A percentile compares a stretch with the other conserved stretches of the same genome.
Evolutionary conservation across 2,113 vertebrate genomes (phyloP).

Genomic region (Ariopsis seemanni): DNA sequence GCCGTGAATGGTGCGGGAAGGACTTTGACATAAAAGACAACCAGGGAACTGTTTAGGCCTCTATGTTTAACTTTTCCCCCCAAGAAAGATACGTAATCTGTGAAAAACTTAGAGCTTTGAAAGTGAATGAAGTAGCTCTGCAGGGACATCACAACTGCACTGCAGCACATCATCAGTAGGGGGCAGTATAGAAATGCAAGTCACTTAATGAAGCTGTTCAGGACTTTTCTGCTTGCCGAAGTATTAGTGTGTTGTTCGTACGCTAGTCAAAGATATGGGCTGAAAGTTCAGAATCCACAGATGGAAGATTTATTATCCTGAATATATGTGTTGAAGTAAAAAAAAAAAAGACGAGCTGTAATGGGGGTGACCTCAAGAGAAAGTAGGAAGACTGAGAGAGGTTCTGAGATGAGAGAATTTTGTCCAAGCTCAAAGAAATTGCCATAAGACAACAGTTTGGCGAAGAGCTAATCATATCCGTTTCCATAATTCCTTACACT

Average conservation of each 20-base stretch:
- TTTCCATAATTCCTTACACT: background rate
- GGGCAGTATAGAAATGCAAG: conserved; percentile 48
- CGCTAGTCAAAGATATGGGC: background rate
- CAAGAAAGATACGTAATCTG: background rate
- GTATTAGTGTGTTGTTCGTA: background rate
- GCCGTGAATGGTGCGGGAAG: no score
- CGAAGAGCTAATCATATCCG: background rate
- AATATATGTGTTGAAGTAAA: background rate
- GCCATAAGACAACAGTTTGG: background rate
- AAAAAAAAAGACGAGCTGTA: background rate
- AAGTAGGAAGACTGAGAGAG: background rate
- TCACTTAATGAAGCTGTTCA: background rate
- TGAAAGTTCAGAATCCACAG: background rate
- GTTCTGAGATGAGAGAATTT: background rate
- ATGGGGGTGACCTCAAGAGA: background rate
- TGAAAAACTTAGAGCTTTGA: background rate
- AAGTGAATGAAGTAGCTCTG: background rate
- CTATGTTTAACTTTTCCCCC: background rate
- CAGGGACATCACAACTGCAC: background rate
- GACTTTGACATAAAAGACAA: background rate
- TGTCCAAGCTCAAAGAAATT: background rate
- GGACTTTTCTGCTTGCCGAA: background rate
- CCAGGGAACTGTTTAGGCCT: background rate
- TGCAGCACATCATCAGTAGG: conserved; percentile 52
- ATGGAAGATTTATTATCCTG: background rate